Base-by-base conservation (phyloP, 2,113 vertebrate species). In the Microcebus ravelobensis region DNA sequence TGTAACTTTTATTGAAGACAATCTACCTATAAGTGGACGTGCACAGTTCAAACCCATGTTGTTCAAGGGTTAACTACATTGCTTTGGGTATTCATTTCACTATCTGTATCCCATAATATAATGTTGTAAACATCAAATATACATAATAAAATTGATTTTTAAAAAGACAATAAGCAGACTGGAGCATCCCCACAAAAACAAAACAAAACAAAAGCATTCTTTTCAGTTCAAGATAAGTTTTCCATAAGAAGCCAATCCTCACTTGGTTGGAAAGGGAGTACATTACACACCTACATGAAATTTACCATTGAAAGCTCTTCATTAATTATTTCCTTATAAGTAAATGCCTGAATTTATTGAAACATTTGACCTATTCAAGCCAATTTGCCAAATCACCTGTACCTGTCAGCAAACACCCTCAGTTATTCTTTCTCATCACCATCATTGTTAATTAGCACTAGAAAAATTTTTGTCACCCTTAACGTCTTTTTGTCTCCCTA, bases 311-410 rank as follows among this genome's bases (percentile, higher is more conserved):
- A 91, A 45, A 39, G 23, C 31, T 65, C n/a, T 63, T n/a, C 10
- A 18, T 50, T 21, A 29, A n/a, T 90, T 90, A 76, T 55, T 77
- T 86, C 45, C 59, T 74, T 65, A 65, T 18, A 61, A 42, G 21
- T 20, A 45, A 5, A 70, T 31, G 45, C 36, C 42, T 23, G 25
- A 57, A 48, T 39, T 48, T 20, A 45, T 29, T 25, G 15, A 67
- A 87, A 45, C 42, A 27, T 6, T 77, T 80, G 25, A 27, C 7
- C 3, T 18, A 15, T 59, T 94, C 57, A 68, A 83, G 59, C 59
- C 85, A 95, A n/a, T 57, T 57, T 90, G 61, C 7, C 55, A 95
- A 94, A 94, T 91, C 23, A 81, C 20, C 17, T 52, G 14, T 63
- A 12, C 10, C 31, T 96, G 29, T 50, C 82, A 23, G 50, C 48